Conservation (phyloP, 2,797 vertebrate genomes). For the Lateolabrax maculatus region DNA sequence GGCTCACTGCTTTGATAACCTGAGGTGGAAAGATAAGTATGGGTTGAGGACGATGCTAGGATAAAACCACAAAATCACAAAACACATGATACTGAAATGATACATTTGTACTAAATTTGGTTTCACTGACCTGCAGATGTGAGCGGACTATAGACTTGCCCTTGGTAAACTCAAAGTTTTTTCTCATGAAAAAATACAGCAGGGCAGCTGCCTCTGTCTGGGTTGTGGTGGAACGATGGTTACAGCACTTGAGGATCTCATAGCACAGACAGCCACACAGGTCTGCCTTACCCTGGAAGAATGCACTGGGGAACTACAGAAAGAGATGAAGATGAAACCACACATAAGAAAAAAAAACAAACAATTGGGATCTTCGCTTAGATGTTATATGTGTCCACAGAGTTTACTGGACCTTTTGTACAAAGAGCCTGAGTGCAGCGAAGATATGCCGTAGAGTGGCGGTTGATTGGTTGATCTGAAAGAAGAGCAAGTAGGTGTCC, state of each 20-base stretch:
- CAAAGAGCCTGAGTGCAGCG: constrained; percentile 93
- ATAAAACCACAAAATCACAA: neutral
- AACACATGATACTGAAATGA: neutral
- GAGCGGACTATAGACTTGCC: constrained; percentile 98
- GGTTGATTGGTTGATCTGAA: constrained; percentile 98
- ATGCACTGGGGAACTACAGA: constrained; percentile 92
- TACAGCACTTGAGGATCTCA: constrained; percentile 98
- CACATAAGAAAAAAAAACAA: neutral
- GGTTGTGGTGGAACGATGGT: constrained; percentile 95
- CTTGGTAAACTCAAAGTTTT: constrained; percentile 98
- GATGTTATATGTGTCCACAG: neutral
- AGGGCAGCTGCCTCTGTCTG: constrained; percentile 96
- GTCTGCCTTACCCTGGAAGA: constrained; percentile 98
- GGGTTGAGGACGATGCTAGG: neutral
- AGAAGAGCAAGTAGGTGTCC: constrained; percentile 96
- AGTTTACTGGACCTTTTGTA: constrained; percentile 90
- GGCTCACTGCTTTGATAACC: constrained; percentile 99
- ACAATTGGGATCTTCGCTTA: neutral
- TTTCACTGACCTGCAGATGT: constrained; percentile 92
- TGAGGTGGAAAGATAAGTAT: constrained; percentile 51
- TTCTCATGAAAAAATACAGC: constrained; percentile 99
- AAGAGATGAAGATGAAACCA: neutral
- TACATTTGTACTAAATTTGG: neutral
- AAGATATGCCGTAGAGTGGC: constrained; percentile 93
- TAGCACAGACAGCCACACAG: constrained; percentile 96